phyloP scores from a whole-genome alignment of 2,797 vertebrate species.

The Falco berigora region DNA sequence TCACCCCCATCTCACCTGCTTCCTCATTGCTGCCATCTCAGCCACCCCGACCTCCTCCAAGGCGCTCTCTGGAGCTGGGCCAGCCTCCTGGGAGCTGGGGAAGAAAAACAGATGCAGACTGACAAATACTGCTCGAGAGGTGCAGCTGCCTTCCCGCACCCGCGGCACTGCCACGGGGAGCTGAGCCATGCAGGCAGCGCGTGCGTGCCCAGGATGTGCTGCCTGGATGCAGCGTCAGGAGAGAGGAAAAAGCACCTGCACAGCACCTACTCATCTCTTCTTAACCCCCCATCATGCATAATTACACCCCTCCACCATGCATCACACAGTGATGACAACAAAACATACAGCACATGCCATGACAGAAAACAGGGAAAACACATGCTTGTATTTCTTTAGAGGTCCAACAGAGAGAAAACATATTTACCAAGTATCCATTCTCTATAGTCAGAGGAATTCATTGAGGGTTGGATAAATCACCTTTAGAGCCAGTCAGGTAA shows the following conservation, averaged over 20 bases:
- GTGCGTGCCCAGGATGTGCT: not conserved
- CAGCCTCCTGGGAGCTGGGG: conserved; percentile 61
- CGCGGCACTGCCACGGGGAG: accelerated
- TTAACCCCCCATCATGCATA: not conserved
- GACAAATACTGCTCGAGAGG: not conserved
- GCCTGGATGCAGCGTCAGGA: not conserved
- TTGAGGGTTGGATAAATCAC: not conserved
- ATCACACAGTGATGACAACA: not conserved
- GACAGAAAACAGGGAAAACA: not conserved
- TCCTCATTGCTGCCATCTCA: conserved; percentile 75
- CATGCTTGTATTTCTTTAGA: not conserved
- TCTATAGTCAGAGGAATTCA: not conserved
- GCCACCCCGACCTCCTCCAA: conserved; percentile 61
- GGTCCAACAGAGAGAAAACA: not conserved
- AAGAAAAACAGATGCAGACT: not conserved
- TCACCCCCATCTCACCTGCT: conserved; percentile 70
- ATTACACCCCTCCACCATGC: not conserved
- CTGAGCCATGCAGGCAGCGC: not conserved
- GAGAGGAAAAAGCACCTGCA: not conserved
- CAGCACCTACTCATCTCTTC: not conserved
- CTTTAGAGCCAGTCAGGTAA: not conserved
- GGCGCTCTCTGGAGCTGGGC: conserved; percentile 30
- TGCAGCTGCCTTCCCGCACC: not conserved
- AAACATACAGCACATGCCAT: not conserved
- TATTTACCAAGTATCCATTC: not conserved